Evolutionary conservation across 1,140 invertebrate genomes (phyloP), one percentile per base, ranked within the genome.

Genomic region (Drosophila auraria): DNA sequence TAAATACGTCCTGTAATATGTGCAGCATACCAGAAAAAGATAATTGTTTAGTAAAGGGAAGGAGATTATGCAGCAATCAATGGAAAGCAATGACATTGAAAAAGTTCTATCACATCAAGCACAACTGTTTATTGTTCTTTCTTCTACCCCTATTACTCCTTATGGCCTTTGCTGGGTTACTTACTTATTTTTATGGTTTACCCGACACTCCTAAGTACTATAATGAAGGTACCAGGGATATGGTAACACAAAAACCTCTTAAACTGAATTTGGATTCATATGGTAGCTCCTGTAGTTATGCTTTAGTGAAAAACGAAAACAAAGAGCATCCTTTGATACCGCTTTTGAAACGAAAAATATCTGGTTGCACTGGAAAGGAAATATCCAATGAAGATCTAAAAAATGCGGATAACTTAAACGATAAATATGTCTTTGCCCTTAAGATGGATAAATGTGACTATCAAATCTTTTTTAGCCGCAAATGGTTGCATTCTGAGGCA

Each of bases 31-130:
- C 62, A 7, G 25, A n/a, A 3, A 44, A 33, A 2, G 25, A 23
- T 38, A 44, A 57, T 30, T 7, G 15, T 14, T 36, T 65, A 12
- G 14, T 72, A 5, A 27, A 6, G 7, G 51, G 69, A 2, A 30
- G 30, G 0, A 36, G 14, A 11, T 14, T 72, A 14, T 66, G 61
- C 12, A 3, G 7, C 15, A 72, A 66, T 66, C 69, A 72, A 38
- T 72, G 62, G 62, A 42, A 25, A 12, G 69, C 44, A 1, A 72
- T 72, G 69, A 30, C n/a, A 1, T 14, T 47, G 3, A 68, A 72
- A 36, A 72, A 68, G 51, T 14, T 36, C 0, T 57, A 42, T 12
- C 17, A 49, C 14, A 66, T 65, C 9, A 50, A 42, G 53, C 53
- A 58, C 51, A 66, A 72, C 5, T 33, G 4, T 2, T 6, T 68